Evolutionary conservation across 2,113 vertebrate species (phyloP), one percentile per base, ranked within the genome.

Genomic region (Pterocles orientalis): DNA sequence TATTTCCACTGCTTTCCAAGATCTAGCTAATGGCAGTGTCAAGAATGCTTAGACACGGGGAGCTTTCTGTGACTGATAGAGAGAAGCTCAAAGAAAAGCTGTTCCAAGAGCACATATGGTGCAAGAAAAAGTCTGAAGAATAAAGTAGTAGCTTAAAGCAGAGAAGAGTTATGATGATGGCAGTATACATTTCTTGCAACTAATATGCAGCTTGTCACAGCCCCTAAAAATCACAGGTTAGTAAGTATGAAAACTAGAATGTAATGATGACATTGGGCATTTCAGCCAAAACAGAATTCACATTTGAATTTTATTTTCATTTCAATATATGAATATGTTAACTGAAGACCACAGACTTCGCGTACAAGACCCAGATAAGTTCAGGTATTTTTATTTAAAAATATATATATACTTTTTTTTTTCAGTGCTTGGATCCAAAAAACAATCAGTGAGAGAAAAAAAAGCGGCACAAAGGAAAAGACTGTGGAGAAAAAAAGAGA

Each of bases 121-220:
- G 5, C 53, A 60, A 72, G 25, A 53, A 88, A 87, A 65, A 43
- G 21, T 34, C 25, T 81, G 62, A 77, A 91, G 43, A 64, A 92
- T 64, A 47, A 88, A 65, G 29, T 31, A 51, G 28, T 43, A 51
- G 25, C 56, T 61, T 72, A 72, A 91, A 94, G 68, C 26, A 86
- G 60, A 85, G 41, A 68, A 93, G 69, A 95, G 34, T 78, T 79
- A 77, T 57, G 71, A 91, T 71, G 48, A 91, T 39, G 18, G 48
- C 41, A 62, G 53, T 33, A 82, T 51, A 78, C 50, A 64, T 84
- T 78, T 89, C 58, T 24, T 90, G 50, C 36, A 90, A 83, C 78
- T 95, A 97, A 96, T 93, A 94, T 8, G 68, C 88, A 71, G 79
- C 83, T 93, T 95, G 82, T 82, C 91, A 96, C 73, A 94, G 82